Conservation (phyloP, 2,797 vertebrate species). For the Poeciliopsis paucimaculata region DNA sequence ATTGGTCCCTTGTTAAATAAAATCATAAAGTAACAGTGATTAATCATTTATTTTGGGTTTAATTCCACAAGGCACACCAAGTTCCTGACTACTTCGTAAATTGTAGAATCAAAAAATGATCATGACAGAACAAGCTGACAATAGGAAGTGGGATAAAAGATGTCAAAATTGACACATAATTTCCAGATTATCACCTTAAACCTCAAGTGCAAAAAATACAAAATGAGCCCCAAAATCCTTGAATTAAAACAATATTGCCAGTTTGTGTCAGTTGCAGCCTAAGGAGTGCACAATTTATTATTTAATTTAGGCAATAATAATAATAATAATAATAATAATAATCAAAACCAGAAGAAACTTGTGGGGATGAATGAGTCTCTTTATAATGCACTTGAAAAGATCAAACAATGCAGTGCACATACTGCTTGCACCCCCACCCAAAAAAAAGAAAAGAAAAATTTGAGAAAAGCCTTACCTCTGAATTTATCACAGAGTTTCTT, state of each 20-base stretch:
- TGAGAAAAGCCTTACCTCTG: constrained; percentile 11
- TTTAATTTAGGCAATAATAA: not conserved
- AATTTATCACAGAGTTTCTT: not conserved
- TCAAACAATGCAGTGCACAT: constrained; percentile 7
- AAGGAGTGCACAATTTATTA: not conserved
- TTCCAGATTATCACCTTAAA: too few relatives aligned
- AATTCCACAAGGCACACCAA: not conserved
- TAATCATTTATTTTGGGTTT: not conserved
- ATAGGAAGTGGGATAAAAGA: not conserved
- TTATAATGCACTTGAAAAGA: too few relatives aligned
- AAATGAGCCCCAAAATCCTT: not conserved
- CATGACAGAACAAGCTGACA: not conserved
- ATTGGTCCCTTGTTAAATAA: too few relatives aligned
- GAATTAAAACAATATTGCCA: not conserved
- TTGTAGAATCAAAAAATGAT: not conserved
- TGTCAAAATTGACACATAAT: not conserved
- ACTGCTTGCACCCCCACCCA: constrained; percentile 22
- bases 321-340: not conserved
- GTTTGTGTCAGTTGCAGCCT: not conserved
- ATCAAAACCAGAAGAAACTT: not conserved
- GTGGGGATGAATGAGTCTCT: not conserved
- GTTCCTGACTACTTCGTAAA: not conserved
- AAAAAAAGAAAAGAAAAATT: constrained; percentile 19
- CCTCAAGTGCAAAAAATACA: not conserved
- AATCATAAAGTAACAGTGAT: not conserved